Evolutionary conservation across 1,140 invertebrate genomes (phyloP).

Genomic region (Gonatopus flavifemur): DNA sequence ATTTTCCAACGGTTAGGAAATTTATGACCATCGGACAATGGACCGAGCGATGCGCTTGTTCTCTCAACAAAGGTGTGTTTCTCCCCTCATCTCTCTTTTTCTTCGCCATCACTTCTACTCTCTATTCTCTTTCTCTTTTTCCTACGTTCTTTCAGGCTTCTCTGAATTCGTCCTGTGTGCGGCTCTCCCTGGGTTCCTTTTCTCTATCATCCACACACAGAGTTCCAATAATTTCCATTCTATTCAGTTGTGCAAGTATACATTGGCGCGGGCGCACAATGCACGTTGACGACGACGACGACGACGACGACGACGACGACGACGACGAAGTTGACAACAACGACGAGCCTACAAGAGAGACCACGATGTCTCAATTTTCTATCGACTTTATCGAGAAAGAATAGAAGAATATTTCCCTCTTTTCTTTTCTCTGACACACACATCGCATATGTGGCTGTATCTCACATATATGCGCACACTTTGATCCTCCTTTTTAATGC

Average conservation of each 20-base stretch:
- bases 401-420: too few species aligned
- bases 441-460: too few species aligned
- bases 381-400: conserved; percentile 3
- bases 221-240: conserved; percentile 37
- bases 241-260: conserved; percentile 31
- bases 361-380: conserved; percentile 36
- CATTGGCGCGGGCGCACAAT: conserved; percentile 20
- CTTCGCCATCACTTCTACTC: conserved; percentile 5
- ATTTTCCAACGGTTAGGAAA: conserved; percentile 42
- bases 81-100: conserved; percentile 4
- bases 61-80: conserved; percentile 2
- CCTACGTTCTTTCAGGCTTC: background rate
- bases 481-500: too few species aligned
- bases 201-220: conserved; percentile 18
- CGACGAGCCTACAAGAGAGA: conserved; percentile 8
- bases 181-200: conserved; percentile 22
- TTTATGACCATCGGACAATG: conserved; percentile 44
- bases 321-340: too few species aligned
- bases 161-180: background rate
- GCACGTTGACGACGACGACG: too few species aligned
- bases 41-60: conserved; percentile 18
- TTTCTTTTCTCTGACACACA: too few species aligned
- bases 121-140: background rate
- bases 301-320: too few species aligned
- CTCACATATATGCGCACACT: too few species aligned